These are phyloP conservation scores for Holocentrus rufus DNA, from an alignment of 2,797 vertebrate genomes.

Conservation along the genomic window DNA sequence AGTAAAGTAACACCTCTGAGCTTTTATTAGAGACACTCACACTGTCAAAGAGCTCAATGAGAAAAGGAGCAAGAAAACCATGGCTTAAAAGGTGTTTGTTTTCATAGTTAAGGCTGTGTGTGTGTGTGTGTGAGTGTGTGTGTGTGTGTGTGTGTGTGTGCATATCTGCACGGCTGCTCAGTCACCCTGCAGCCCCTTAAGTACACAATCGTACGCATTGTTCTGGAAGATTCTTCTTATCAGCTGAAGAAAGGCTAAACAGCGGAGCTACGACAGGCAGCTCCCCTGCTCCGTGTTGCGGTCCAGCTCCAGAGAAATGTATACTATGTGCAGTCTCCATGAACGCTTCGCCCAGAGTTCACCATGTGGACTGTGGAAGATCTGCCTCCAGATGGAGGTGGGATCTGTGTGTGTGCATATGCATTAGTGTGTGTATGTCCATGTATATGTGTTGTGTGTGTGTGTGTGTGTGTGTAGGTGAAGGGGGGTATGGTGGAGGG, in stretches of 20 bases:
- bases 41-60: slow-evolving; percentile 33
- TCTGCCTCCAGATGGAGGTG: slow-evolving; percentile 62
- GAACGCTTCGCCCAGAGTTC: slow-evolving; percentile 67
- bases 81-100: slow-evolving; percentile 63
- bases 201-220: slow-evolving; percentile 77
- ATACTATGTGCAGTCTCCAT: slow-evolving; percentile 79
- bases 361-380: slow-evolving; percentile 52
- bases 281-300: slow-evolving; percentile 68
- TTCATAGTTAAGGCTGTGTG: slow-evolving; percentile 59
- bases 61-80: slow-evolving; percentile 41
- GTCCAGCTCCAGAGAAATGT: slow-evolving; percentile 79
- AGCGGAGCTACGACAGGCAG: slow-evolving; percentile 59
- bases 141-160: slow-evolving; percentile 67
- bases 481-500: no score
- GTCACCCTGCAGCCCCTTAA: slow-evolving; percentile 63
- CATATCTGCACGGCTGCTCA: slow-evolving; percentile 76
- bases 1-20: slow-evolving; percentile 25
- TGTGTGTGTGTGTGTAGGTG: slow-evolving; percentile 37
- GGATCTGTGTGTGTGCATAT: slow-evolving; percentile 49
- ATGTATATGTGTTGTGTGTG: slow-evolving; percentile 19
- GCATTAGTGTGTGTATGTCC: slow-evolving; percentile 25
- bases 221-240: slow-evolving; percentile 77
- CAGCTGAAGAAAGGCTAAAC: slow-evolving; percentile 61
- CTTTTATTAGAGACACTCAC: slow-evolving; percentile 30
- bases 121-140: no score